Conservation (phyloP, 2,797 vertebrate species). For the Gouania willdenowi region DNA sequence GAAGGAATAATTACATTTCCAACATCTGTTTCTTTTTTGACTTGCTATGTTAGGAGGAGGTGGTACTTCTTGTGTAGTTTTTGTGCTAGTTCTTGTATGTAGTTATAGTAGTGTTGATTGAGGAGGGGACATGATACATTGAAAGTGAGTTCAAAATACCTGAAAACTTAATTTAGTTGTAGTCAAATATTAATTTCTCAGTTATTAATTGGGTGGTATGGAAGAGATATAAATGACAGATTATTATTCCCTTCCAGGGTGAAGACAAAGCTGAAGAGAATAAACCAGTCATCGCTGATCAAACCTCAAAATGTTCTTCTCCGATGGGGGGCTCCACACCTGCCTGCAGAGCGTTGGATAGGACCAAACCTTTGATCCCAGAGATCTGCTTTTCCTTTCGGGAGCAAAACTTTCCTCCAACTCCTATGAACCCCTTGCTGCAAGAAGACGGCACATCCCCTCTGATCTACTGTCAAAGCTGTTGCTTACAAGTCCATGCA, state of each 20-base stretch:
- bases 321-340: conserved; percentile 1
- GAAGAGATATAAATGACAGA: no score
- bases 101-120: no score
- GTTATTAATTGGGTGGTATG: no score
- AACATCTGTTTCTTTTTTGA: no score
- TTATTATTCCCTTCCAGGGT: conserved; percentile 63
- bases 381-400: conserved; percentile 96
- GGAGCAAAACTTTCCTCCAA: conserved; percentile 86
- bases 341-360: conserved; percentile 39
- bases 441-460: conserved; percentile 92
- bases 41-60: no score
- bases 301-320: conserved; percentile 12
- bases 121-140: no score
- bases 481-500: conserved; percentile 89
- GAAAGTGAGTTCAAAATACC: no score
- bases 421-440: conserved; percentile 84
- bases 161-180: no score
- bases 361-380: conserved; percentile 89
- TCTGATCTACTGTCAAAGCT: conserved; percentile 86
- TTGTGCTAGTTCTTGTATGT: no score
- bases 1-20: no score
- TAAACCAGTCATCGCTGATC: neutral
- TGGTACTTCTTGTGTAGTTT: no score
- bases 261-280: conserved; percentile 71
- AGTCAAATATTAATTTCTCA: no score